Percentiles rank a stretch among this genome's conserved stretches.
Conservation (phyloP, 2,113 vertebrate species). For the Prionailurus viverrinus region DNA sequence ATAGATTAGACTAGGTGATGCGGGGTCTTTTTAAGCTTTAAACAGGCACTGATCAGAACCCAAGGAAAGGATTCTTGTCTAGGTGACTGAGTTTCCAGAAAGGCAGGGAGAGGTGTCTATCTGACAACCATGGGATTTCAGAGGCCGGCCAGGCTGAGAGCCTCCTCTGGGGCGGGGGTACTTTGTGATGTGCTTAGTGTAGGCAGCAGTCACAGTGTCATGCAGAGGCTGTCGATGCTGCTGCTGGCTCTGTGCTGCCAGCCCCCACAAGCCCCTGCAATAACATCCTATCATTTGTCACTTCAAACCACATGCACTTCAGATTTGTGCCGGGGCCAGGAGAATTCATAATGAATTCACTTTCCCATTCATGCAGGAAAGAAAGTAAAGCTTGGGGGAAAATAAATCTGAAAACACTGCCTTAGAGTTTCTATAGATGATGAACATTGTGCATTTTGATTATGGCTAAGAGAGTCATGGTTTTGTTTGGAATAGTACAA, state of each 20-base stretch:
- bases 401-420: not conserved
- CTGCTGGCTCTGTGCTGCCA: not conserved
- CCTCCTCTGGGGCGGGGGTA: not conserved
- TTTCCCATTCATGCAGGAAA: constrained; percentile 60
- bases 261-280: not conserved
- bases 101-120: not conserved
- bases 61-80: not conserved
- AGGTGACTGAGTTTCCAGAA: not conserved
- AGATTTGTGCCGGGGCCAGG: constrained; percentile 30
- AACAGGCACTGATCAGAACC: not conserved
- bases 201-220: not conserved
- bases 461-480: not conserved
- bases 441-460: not conserved
- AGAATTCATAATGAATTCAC: constrained; percentile 62
- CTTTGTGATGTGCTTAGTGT: not conserved
- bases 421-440: constrained; percentile 35
- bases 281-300: constrained; percentile 50
- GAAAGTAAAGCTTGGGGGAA: not conserved
- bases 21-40: not conserved
- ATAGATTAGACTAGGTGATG: not conserved
- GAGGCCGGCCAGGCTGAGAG: not conserved
- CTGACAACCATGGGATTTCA: not conserved
- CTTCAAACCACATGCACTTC: constrained; percentile 48
- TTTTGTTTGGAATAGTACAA: not conserved
- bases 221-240: not conserved